Evolutionary conservation across 2,888 invertebrate species (phyloP), one percentile per base, ranked within the genome.

Genomic region (Cyclophora albipunctata): DNA sequence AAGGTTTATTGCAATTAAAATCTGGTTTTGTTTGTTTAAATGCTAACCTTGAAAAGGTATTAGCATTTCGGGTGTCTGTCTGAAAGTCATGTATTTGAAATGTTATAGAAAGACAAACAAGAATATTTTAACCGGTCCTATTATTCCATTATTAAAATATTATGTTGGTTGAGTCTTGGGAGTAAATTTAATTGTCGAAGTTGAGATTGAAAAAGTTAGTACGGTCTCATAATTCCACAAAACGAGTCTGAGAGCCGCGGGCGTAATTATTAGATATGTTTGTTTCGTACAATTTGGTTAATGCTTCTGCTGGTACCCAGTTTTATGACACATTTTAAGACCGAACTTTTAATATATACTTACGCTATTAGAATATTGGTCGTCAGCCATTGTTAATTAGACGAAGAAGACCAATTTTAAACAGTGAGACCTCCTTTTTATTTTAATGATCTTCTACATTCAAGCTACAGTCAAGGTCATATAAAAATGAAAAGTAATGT

Each of bases 141-240:
- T 61, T 57, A 56, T 59, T 56, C 69, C 73, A 69, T 79, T 80
- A 82, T 82, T 82, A 81, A 84, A 85, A 83, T 80, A 75, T 80
- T 80, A 78, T 76, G 74, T 81, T 75, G 71, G 74, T 81, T 75
- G 71, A 73, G 74, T 76, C 79, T 76, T 75, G 67, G 64, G 71
- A 78, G 76, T 80, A 81, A 82, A 86, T 84, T 84, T 84, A 85
- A 85, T 86, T 86, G 84, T 81, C 73, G 74, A 85, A 86, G 85
- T 86, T 86, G 72, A 75, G 81, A 86, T 86, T 86, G 84, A 86
- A 86, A 86, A 86, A 86, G 86, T 86, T 86, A 78, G 64, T 69
- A 73, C 73, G 79, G 81, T 77, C 78, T 76, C 78, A 78, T 84
- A 83, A 81, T 82, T 83, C 71, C 67, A 71, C 75, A 71, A 70